phyloP scores from a whole-genome alignment of 1,140 invertebrate genomes.

The Drosophila elegans region DNA sequence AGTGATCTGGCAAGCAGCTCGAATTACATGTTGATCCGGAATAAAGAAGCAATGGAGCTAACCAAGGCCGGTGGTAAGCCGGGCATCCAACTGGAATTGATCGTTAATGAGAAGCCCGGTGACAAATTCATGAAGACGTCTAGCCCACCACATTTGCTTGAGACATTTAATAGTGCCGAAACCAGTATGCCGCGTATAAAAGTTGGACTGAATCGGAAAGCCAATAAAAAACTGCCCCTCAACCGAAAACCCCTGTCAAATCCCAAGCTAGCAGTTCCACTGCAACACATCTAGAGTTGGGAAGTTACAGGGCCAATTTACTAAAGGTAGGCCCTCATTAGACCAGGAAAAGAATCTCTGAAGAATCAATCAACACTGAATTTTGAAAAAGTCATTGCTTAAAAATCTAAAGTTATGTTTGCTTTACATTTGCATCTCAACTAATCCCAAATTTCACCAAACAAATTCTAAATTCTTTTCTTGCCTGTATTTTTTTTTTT shows the following conservation, averaged over 20 bases:
- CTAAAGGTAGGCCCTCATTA: too few relatives aligned
- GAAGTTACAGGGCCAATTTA: too few relatives aligned
- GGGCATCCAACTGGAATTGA: slow-evolving; percentile 37
- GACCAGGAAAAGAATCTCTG: background rate
- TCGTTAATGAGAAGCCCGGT: slow-evolving; percentile 10
- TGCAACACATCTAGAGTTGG: background rate
- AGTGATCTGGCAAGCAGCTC: slow-evolving; percentile 15
- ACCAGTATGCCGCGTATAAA: background rate
- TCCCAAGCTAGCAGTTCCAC: background rate
- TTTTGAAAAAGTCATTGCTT: background rate
- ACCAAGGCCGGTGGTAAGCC: background rate
- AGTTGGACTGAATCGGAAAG: background rate
- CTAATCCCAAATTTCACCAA: background rate
- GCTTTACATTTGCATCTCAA: background rate
- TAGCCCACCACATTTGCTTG: background rate
- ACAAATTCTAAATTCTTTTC: background rate
- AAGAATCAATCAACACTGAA: background rate
- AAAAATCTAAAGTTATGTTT: background rate
- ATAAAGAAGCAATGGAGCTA: slow-evolving; percentile 13
- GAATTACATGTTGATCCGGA: slow-evolving; percentile 44
- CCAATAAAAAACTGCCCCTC: background rate
- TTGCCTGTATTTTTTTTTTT: background rate
- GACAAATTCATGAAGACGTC: rapidly evolving
- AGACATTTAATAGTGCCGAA: background rate
- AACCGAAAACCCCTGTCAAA: background rate